Base-by-base conservation (phyloP, 2,888 invertebrate genomes). In the Rhimphoctona megacephalus region DNA sequence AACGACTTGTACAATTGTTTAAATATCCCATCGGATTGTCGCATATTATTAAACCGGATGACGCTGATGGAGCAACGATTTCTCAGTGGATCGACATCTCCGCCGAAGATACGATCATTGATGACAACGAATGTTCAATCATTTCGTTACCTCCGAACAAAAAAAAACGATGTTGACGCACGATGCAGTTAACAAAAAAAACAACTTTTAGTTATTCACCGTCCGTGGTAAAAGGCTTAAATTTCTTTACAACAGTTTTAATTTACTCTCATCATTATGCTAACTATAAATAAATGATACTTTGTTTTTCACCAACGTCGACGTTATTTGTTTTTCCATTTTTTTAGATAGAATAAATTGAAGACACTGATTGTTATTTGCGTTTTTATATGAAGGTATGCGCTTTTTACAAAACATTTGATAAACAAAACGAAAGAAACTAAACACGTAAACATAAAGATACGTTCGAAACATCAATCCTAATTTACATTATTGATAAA, bases 11-110 rank as follows among this genome's bases (percentile, higher is more conserved):
- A 33, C 90, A 91, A 66, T 89, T 94, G 57, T 94, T 94, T 76
- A 91, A 91, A 72, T 91, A 92, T 86, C 93, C 94, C 0, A 89
- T 93, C 85, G 91, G 90, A 61, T 90, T 94, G 86, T 91, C 93
- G 7, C 90, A 83, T 22, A 52, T 86, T 61, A n/a, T 81, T 9
- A 72, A 73, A 19, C 73, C 83, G 19, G 81, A 61, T 25, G 14
- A 73, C 52, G n/a, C 73, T 1, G 77, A 54, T 25, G 43, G 22
- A 11, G 69, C 25, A 17, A 14, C 17, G 2, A 22, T 66, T n/a
- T 22, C 74, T 61, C 49, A 61, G 6, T 19, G 36, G 1, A 61
- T 17, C 39, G 80, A 67, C 14, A 19, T 17, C 5, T 0, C 25
- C 14, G 39, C 30, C 11, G 25, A 61, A 4, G 22, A 66, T n/a